Evolutionary conservation across 2,888 invertebrate species (phyloP).

Genomic region (Caenorhabditis sulstoni): DNA sequence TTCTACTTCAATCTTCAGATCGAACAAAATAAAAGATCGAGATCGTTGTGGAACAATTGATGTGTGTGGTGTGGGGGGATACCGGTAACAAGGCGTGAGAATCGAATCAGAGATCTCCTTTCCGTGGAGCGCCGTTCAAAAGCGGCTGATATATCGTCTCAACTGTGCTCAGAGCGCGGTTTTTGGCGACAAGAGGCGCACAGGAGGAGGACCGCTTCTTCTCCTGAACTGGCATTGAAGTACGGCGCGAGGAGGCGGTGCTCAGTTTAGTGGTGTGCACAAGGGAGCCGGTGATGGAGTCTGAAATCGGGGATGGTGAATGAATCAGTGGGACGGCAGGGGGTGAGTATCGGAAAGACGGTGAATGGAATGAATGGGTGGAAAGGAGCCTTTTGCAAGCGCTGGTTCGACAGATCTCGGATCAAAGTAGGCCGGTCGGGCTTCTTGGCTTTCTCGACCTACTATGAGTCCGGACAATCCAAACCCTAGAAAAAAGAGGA

Average conservation of each 20-base stretch:
- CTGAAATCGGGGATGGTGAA: conserved; percentile 18
- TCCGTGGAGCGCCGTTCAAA: conserved; percentile 31
- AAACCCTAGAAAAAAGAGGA: neutral
- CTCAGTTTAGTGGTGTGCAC: conserved; percentile 52
- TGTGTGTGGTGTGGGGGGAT: neutral
- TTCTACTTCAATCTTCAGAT: neutral
- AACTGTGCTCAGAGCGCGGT: conserved; percentile 46
- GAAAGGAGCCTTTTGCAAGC: no score
- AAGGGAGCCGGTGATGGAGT: conserved; percentile 52
- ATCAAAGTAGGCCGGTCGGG: no score
- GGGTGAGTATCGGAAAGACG: neutral
- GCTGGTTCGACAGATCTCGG: no score
- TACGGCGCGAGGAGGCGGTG: conserved; percentile 45
- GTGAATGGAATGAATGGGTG: neutral
- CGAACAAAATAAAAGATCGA: conserved; percentile 11
- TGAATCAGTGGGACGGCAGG: neutral
- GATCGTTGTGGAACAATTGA: conserved; percentile 12
- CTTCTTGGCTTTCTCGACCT: no score
- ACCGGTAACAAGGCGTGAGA: conserved; percentile 1
- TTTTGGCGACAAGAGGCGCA: conserved; percentile 27
- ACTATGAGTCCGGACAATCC: no score
- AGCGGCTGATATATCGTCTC: conserved; percentile 53
- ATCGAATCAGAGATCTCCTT: conserved; percentile 36
- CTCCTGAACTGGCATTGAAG: conserved; percentile 42
- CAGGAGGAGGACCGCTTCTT: conserved; percentile 42